Evolutionary conservation across 1,140 invertebrate genomes (phyloP).

Genomic region (Zophobas atratus): DNA sequence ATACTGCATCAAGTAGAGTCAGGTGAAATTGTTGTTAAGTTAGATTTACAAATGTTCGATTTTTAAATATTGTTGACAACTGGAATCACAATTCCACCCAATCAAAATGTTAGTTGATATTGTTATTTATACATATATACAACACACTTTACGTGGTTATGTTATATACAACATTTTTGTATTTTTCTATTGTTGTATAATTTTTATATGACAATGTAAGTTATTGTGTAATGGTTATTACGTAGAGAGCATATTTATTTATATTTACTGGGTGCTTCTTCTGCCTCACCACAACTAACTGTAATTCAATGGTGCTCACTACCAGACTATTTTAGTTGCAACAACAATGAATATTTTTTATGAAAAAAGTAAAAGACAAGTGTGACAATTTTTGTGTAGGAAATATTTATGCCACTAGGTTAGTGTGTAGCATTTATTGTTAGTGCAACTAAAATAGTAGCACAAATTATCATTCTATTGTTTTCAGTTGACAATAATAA

Average conservation of each 20-base stretch:
- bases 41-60: slow-evolving; percentile 82
- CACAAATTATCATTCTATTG: no score
- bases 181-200: slow-evolving; percentile 40
- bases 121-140: slow-evolving; percentile 35
- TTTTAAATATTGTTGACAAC: slow-evolving; percentile 55
- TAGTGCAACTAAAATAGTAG: no score
- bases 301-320: no score
- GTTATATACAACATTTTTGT: slow-evolving; percentile 26
- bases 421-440: no score
- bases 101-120: slow-evolving; percentile 39
- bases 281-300: neutral
- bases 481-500: no score
- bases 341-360: no score
- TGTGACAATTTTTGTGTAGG: no score
- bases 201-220: slow-evolving; percentile 26
- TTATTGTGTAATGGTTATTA: slow-evolving; percentile 17
- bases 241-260: slow-evolving; percentile 13
- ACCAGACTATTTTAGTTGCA: no score
- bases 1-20: slow-evolving; percentile 80
- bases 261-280: slow-evolving; percentile 27
- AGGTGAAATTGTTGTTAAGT: slow-evolving; percentile 81
- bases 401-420: no score
- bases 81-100: slow-evolving; percentile 26
- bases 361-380: no score
- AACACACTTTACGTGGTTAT: slow-evolving; percentile 24